Percentiles rank a stretch among this genome's conserved stretches.
phyloP scores from a whole-genome alignment of 2,113 vertebrate genomes.

The Tringa solitaria region DNA sequence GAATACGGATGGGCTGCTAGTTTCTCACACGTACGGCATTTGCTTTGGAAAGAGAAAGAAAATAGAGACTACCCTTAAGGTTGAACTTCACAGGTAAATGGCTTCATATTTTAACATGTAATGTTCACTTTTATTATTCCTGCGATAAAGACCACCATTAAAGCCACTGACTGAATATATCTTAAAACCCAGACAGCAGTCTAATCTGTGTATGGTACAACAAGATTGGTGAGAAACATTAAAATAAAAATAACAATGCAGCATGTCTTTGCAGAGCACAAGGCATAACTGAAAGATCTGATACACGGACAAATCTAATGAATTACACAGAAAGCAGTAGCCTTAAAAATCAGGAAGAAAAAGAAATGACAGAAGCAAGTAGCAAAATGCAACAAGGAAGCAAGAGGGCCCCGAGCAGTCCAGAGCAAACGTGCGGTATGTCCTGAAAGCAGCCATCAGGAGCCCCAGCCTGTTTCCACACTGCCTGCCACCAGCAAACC shows the following conservation, averaged over 20 bases:
- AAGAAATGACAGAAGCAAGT: conserved; percentile 2
- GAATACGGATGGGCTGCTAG: not conserved
- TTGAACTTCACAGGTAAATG: conserved; percentile 26
- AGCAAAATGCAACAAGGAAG: conserved; percentile 11
- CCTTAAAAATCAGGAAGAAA: conserved; percentile 2
- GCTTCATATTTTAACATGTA: not conserved
- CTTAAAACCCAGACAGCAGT: not conserved
- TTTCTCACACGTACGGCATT: not conserved
- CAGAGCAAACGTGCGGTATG: fast-evolving
- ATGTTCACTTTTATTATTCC: conserved; percentile 16
- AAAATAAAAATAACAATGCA: conserved; percentile 12
- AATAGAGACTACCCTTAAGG: not conserved
- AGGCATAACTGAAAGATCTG: not conserved
- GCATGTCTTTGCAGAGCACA: not conserved
- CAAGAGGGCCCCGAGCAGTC: not conserved
- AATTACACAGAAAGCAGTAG: not conserved
- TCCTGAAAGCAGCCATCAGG: not conserved
- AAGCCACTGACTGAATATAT: not conserved
- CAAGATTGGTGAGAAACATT: not conserved
- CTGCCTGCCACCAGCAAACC: not conserved
- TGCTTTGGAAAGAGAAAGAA: not conserved
- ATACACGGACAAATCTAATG: not conserved
- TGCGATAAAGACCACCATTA: not conserved
- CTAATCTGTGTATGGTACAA: not conserved
- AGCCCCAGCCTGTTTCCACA: not conserved